Evolutionary conservation across 2,113 vertebrate genomes (phyloP), one percentile per base, ranked within the genome.

Genomic region (Macroglossus sobrinus): DNA sequence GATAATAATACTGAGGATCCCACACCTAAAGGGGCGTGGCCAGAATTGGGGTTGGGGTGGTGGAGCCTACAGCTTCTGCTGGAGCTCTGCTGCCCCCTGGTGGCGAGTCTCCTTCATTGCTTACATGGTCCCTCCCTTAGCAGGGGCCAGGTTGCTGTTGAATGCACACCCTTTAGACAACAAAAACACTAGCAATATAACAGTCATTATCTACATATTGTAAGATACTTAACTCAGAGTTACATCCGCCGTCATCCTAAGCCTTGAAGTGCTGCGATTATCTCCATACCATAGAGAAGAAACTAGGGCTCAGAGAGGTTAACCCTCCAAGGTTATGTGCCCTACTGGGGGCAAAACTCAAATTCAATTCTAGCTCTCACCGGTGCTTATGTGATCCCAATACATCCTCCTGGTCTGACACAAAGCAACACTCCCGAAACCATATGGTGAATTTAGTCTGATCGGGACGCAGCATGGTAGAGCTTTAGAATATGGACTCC

Each of bases 61-160:
- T 0, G 5, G 2, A 57, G 21, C 0, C 1, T 4, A 21, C 19
- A 0, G 57, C 22, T 28, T 90, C 92, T 71, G 53, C 97, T 88
- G 94, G 93, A 47, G 76, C 85, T 97, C 96, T 97, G 95, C 96
- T 96, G 88, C 94, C 96, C 95, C 94, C 97, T 96, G 26, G 90
- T 96, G 97, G 93, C 59, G 2, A 30, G 0, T 0, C 8, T 33
- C n/a, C 14, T 22, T 14, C n/a, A 93, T 61, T 43, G 92, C 89
- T 16, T 10, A 14, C 28, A 16, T 4, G 5, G 53, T 57, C n/a
- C 0, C 24, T 50, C 7, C 24, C 24, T 38, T 0, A 6, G 68
- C 35, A 3, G 45, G 19, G 30, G 19, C 28, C 26, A 4, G 69
- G 69, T 1, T 43, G 16, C 11, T 22, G 1, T n/a, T 88, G 2